Evolutionary conservation across 2,888 invertebrate species (phyloP).

Genomic region (Drosophila parthenogenetica): DNA sequence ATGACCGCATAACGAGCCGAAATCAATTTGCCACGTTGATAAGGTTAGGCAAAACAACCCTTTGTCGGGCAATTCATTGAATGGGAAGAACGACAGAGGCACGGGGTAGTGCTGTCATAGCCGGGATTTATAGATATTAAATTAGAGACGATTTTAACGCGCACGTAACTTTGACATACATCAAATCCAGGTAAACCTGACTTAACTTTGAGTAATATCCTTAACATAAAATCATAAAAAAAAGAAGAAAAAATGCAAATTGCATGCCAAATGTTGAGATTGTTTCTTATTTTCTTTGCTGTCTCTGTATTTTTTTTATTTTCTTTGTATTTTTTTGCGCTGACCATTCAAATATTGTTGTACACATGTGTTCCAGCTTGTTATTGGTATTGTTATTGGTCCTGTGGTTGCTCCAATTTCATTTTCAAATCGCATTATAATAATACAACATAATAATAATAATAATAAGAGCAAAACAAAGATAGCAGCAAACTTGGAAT

Average conservation of each 20-base stretch:
- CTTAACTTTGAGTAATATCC: constrained; percentile 63
- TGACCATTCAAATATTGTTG: constrained; percentile 61
- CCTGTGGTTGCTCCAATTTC: constrained; percentile 64
- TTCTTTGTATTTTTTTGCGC: constrained; percentile 41
- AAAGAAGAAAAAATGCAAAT: constrained; percentile 62
- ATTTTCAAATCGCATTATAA: constrained; percentile 63
- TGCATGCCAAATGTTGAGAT: constrained; percentile 70
- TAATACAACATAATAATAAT: constrained; percentile 61
- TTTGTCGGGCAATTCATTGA: constrained; percentile 6
- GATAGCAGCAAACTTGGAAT: constrained; percentile 43
- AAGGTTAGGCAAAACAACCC: constrained; percentile 61
- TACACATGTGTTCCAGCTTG: constrained; percentile 57
- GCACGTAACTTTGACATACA: constrained; percentile 78
- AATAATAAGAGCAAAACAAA: constrained; percentile 53
- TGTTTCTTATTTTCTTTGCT: constrained; percentile 14
- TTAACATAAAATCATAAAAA: not conserved
- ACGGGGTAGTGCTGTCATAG: constrained; percentile 54
- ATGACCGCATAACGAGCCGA: constrained; percentile 80
- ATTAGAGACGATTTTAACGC: constrained; percentile 73
- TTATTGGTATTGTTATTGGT: constrained; percentile 27
- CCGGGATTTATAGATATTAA: constrained; percentile 79
- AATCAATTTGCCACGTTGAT: constrained; percentile 80
- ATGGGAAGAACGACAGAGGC: not conserved
- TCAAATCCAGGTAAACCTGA: constrained; percentile 63
- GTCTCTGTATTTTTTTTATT: constrained; percentile 2